These are phyloP conservation scores for Leuctra nigra DNA, from an alignment of 2,888 invertebrate species.

Conservation along the genomic window DNA sequence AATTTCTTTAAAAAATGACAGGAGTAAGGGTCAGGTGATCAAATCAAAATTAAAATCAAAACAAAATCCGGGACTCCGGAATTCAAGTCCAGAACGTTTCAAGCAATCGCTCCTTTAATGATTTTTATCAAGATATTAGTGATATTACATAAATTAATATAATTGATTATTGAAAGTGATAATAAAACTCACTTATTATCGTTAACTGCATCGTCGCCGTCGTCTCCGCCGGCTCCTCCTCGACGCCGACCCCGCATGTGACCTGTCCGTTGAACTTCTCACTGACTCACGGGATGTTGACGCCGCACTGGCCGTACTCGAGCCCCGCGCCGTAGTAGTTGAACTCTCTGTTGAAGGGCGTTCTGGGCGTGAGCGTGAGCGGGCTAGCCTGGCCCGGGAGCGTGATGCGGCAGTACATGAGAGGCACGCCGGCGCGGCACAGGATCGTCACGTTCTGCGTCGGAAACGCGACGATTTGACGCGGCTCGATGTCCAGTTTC, in stretches of 20 bases:
- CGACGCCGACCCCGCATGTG: slow-evolving; percentile 57
- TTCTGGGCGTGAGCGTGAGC: not conserved
- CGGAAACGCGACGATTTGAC: slow-evolving; percentile 48
- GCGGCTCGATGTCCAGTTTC: slow-evolving; percentile 49
- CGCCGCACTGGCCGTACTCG: slow-evolving; percentile 64
- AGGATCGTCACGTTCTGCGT: slow-evolving; percentile 51
- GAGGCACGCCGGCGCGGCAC: slow-evolving; percentile 50
- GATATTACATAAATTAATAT: no score
- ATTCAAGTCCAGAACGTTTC: no score
- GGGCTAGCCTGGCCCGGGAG: slow-evolving; percentile 33
- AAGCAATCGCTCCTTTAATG: no score
- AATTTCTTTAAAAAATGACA: no score
- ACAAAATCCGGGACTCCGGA: no score
- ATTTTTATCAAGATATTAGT: no score
- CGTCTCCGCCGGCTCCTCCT: slow-evolving; percentile 50
- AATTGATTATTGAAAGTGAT: no score
- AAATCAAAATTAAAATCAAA: no score
- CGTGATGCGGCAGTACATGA: slow-evolving; percentile 53
- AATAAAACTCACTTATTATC: slow-evolving; percentile 62
- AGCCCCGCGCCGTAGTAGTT: slow-evolving; percentile 33
- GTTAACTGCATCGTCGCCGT: slow-evolving; percentile 53
- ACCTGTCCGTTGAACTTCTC: slow-evolving; percentile 64
- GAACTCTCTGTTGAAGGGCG: not conserved
- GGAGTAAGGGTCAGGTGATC: no score
- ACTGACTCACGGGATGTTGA: slow-evolving; percentile 53